These are phyloP conservation scores for Tiphia femorata DNA, from an alignment of 2,888 invertebrate genomes.

Conservation along the genomic window DNA sequence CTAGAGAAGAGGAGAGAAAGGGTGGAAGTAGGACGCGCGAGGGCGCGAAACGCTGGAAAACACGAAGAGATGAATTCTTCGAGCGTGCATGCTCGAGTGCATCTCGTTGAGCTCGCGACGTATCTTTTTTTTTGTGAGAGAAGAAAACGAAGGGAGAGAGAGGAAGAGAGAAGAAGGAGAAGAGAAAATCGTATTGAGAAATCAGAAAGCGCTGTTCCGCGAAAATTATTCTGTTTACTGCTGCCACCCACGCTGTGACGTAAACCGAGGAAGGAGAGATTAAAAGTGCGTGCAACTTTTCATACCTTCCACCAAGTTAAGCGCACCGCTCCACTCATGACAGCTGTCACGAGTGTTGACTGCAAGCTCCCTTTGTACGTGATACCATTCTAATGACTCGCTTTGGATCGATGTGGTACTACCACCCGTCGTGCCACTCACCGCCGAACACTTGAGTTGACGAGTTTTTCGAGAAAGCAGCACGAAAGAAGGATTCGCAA, in stretches of 20 bases:
- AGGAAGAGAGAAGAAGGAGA: neutral
- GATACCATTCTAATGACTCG: neutral
- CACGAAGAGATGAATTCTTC: no score
- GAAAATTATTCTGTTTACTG: slow-evolving; percentile 13
- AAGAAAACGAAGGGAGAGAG: neutral
- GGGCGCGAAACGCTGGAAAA: neutral
- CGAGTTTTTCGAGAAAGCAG: neutral
- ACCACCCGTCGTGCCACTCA: no score
- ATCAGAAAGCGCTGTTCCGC: slow-evolving; percentile 1
- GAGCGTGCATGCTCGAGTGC: neutral
- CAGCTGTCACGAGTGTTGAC: slow-evolving; percentile 1
- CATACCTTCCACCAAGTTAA: no score
- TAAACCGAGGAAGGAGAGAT: no score
- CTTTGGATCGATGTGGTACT: neutral
- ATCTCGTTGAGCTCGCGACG: neutral
- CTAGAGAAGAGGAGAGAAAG: neutral
- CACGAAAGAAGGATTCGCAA: no score
- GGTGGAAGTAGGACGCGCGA: neutral
- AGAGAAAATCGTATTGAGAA: neutral
- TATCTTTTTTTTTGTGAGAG: neutral
- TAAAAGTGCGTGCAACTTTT: no score
- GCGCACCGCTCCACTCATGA: no score
- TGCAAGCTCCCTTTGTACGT: neutral
- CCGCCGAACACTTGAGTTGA: neutral
- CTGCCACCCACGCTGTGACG: neutral